Evolutionary conservation across 2,113 vertebrate genomes (phyloP), one percentile per base, ranked within the genome.

Genomic region (Vicugna pacos): DNA sequence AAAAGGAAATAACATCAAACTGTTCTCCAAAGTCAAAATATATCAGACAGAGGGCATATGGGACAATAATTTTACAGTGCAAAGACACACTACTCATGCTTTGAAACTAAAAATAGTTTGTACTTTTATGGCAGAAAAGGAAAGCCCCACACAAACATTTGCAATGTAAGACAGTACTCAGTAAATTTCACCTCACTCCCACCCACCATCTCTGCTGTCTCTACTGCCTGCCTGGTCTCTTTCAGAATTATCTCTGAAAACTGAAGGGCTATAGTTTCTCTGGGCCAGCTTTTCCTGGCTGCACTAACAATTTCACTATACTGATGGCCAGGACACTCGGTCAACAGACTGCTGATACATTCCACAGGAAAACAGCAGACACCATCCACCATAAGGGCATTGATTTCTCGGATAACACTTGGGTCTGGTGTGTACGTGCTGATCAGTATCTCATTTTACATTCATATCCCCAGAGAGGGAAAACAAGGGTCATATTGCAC

Each of bases 21-120:
- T 67, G 13, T 58, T 94, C 73, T 60, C 15, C 65, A 64, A 92
- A 30, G 56, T 69, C 72, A 82, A 94, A 95, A 89, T 88, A 56
- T 42, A 84, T 89, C 70, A 94, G n/a, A 82, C 15, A 73, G 12
- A 69, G 30, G 32, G 22, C 56, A 92, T 35, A 28, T 24, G 54
- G 72, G 50, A 62, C 70, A 65, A 52, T 67, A 65, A 84, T 58
- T 73, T 89, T 79, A 85, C 1, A 67, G 13, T 38, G 32, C 50
- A 64, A 86, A 79, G 54, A 92, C 5, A 73, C 8, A 7, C 6
- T 82, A 52, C 69, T 91, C 73, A 81, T 28, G 54, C 16, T 86
- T 10, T n/a, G 26, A 89, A 52, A n/a, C 30, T 64, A 95, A 67
- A 97, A 93, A 56, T 2, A 81, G 11, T 72, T 84, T 64, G 6